Base-by-base conservation (phyloP, 53 echinoderm and acorn worm species). In the Stichopus horrens region DNA sequence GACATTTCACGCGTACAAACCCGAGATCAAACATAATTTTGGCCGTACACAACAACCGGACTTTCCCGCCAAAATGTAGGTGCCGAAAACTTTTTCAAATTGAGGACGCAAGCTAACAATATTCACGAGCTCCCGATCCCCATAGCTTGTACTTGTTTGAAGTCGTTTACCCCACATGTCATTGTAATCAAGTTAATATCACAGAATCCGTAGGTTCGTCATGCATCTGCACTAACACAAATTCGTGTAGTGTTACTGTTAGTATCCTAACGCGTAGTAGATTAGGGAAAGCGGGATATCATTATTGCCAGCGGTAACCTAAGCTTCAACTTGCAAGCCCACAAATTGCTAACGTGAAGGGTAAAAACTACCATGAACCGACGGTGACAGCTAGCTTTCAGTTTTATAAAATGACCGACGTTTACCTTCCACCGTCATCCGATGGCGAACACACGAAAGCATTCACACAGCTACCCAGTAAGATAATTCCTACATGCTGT, bases 361-460 rank as follows among this genome's bases (percentile, higher is more conserved):
- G 10, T 13, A 4, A 10, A 63, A 63, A 63, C 63, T 63, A 63
- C 63, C 10, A 63, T 63, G 63, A 63, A 63, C 63, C 10, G 10
- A 4, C 63, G 63, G 63, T 63, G 63, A 63, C 63, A 63, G 10
- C 14, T 63, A 10, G 63, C 14, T 8, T 37, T 37, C 37, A 37
- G 37, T 37, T 37, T 37, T 37, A 37, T 53, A 78, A 19, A 78
- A 78, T 78, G 79, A 78, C 79, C 7, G 79, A 78, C 79, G 79
- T 78, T 55, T 78, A 78, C 55, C 79, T 78, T 18, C 79, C 79
- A 55, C 79, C 79, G 5, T 78, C 79, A 5, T 16, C 7, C 6
- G 79, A 78, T 53, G 79, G 55, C 54, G 79, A 78, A 6, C 79
- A 78, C 8, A 78, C 79, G 19, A 55, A 78, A 23, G 79, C 55